These are phyloP conservation scores for Neotoxoptera formosana DNA, from an alignment of 1,140 invertebrate species.

Conservation along the genomic window DNA sequence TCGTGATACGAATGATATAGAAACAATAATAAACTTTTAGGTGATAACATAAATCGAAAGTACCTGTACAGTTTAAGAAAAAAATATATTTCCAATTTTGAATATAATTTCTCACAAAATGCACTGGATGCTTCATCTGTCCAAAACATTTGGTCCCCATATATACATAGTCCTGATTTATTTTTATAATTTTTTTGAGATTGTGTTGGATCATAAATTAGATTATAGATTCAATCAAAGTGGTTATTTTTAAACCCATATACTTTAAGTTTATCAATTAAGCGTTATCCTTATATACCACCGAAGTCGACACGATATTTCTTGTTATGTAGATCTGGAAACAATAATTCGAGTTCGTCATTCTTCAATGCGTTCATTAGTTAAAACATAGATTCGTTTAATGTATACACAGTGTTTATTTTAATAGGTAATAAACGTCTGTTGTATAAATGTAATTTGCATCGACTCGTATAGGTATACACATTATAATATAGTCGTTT, in stretches of 20 bases:
- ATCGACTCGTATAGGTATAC: not conserved
- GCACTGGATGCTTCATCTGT: too few species aligned
- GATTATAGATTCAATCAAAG: not conserved
- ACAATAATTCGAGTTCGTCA: not conserved
- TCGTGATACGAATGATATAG: too few species aligned
- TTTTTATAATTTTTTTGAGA: too few species aligned
- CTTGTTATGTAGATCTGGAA: not conserved
- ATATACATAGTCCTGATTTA: too few species aligned
- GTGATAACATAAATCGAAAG: too few species aligned
- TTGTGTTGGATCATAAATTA: not conserved
- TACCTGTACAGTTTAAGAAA: too few species aligned
- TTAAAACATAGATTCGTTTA: not conserved
- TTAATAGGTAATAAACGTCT: not conserved
- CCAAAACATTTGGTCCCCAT: too few species aligned
- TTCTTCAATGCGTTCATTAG: not conserved
- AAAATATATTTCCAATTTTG: too few species aligned
- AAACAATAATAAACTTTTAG: too few species aligned
- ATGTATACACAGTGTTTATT: not conserved
- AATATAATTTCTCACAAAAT: too few species aligned
- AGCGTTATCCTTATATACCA: not conserved
- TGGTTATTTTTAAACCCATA: not conserved
- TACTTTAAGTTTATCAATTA: not conserved
- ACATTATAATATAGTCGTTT: not conserved
- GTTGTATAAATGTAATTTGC: not conserved
- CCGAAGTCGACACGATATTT: not conserved